Evolutionary conservation across 2,888 invertebrate genomes (phyloP).

Genomic region (Synanthedon vespiformis): DNA sequence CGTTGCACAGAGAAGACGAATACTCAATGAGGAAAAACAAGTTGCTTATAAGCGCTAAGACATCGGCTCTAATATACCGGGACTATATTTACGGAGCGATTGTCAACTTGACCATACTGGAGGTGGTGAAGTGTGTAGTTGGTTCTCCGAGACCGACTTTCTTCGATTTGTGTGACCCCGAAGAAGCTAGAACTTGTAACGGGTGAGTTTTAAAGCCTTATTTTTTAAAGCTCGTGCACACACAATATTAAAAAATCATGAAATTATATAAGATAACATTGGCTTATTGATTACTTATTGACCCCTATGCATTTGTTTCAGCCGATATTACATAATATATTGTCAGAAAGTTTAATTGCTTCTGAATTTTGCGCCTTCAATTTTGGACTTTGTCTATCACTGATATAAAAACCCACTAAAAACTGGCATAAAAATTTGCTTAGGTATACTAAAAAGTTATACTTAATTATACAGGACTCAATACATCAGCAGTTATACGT

Average conservation of each 20-base stretch:
- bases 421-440: conserved; percentile 1
- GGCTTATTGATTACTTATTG: too few relatives aligned
- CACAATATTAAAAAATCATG: too few relatives aligned
- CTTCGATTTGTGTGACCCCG: conserved; percentile 78
- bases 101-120: conserved; percentile 72
- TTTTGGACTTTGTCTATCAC: too few relatives aligned
- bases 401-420: too few relatives aligned
- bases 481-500: conserved; percentile 73
- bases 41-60: conserved; percentile 37
- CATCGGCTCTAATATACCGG: conserved; percentile 63
- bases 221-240: too few relatives aligned
- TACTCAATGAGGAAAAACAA: conserved; percentile 56
- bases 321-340: too few relatives aligned
- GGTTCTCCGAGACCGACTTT: conserved; percentile 83
- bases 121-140: conserved; percentile 74
- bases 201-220: conserved; percentile 29
- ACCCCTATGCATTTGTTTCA: too few relatives aligned
- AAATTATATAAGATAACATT: too few relatives aligned
- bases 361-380: too few relatives aligned
- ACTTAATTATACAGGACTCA: conserved; percentile 41
- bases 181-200: conserved; percentile 73
- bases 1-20: conserved; percentile 46
- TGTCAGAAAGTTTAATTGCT: too few relatives aligned
- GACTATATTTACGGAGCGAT: conserved; percentile 75
- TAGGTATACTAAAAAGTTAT: conserved; percentile 1